Conservation (phyloP, 2,797 vertebrate genomes). For the Crenichthys baileyi region DNA sequence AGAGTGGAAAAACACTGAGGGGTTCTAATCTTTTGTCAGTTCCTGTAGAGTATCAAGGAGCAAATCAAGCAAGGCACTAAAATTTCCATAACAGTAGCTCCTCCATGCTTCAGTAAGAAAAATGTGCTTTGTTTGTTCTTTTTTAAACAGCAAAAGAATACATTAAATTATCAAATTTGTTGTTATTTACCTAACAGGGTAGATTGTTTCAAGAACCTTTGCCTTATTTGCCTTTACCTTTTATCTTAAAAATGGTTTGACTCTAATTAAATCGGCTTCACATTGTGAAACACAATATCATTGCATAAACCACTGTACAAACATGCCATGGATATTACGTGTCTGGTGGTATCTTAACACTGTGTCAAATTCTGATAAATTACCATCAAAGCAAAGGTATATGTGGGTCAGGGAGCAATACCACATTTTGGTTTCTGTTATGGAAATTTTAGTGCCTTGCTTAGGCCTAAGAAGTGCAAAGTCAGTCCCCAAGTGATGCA, state of each 20-base stretch:
- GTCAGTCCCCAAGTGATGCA: too few species aligned
- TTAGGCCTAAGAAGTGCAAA: too few species aligned
- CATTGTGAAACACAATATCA: not conserved
- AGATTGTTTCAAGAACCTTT: not conserved
- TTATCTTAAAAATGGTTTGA: not conserved
- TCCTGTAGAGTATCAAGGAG: too few species aligned
- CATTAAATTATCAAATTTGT: not conserved
- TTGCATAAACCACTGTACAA: not conserved
- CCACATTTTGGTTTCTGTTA: not conserved
- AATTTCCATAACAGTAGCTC: too few species aligned
- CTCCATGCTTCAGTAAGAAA: not conserved
- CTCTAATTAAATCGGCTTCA: not conserved
- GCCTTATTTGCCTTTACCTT: too few species aligned
- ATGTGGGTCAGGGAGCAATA: not conserved
- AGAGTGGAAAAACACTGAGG: too few species aligned
- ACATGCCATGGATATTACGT: not conserved
- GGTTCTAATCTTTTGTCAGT: too few species aligned
- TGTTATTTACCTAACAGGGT: not conserved
- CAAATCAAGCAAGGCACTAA: too few species aligned
- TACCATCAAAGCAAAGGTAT: not conserved
- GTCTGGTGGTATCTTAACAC: not conserved
- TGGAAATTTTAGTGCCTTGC: too few species aligned
- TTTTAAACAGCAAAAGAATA: not conserved
- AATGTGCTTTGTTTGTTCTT: not conserved
- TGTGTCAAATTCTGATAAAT: not conserved